A percentile compares a stretch with the other conserved stretches of the same genome.
Conservation (phyloP, 2,888 invertebrate species). For the Dryobotodes eremita region DNA sequence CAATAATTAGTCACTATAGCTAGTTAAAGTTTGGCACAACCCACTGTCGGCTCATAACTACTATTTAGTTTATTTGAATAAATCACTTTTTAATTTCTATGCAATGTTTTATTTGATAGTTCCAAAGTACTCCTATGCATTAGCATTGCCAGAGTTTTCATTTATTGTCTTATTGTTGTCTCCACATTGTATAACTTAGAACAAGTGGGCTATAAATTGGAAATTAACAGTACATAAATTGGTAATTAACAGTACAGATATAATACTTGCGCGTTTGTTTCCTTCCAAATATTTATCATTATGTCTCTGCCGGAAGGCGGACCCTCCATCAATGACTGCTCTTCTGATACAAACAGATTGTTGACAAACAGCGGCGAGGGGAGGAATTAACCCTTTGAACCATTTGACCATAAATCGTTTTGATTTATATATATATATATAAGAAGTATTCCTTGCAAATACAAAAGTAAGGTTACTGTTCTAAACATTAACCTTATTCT, state of each 20-base stretch:
- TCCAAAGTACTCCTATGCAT: too few relatives aligned
- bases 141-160: too few relatives aligned
- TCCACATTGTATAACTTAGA: neutral
- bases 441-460: conserved; percentile 1
- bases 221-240: neutral
- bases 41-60: too few relatives aligned
- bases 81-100: too few relatives aligned
- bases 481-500: neutral
- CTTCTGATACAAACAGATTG: conserved; percentile 19
- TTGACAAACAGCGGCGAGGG: conserved; percentile 28
- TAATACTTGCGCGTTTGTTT: too few relatives aligned
- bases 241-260: neutral
- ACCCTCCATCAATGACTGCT: conserved; percentile 17
- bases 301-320: neutral
- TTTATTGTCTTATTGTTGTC: too few relatives aligned
- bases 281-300: neutral
- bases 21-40: too few relatives aligned
- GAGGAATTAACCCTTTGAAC: conserved; percentile 18
- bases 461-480: neutral
- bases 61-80: too few relatives aligned
- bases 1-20: too few relatives aligned
- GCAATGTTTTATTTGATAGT: too few relatives aligned
- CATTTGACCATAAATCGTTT: conserved; percentile 46
- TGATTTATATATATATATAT: neutral
- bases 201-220: neutral